A percentile compares a stretch with the other conserved stretches of the same genome.
Conservation (phyloP, 2,797 vertebrate genomes). For the Thunnus albacares region DNA sequence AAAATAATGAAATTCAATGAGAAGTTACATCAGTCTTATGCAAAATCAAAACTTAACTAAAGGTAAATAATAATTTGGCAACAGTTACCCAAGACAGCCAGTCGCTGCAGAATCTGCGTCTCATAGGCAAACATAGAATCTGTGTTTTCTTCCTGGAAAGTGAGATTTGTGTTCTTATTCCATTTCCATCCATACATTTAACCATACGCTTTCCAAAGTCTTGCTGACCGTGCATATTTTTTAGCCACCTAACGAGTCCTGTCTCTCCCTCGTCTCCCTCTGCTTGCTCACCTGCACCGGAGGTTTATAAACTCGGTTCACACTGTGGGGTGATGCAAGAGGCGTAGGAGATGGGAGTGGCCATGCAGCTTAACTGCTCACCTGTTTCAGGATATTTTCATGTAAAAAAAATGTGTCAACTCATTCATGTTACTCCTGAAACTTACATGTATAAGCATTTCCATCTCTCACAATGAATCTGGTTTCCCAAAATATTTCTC, state of each 20-base stretch:
- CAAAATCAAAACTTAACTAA: background rate
- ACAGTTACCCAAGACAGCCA: conserved; percentile 57
- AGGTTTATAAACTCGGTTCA: conserved; percentile 22
- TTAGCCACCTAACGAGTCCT: background rate
- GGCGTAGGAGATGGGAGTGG: conserved; percentile 35
- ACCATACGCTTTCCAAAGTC: background rate
- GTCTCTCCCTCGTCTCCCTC: background rate
- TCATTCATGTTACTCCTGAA: background rate
- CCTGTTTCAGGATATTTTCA: background rate
- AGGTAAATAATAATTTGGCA: background rate
- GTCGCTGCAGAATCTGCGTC: conserved; percentile 32
- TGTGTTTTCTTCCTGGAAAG: background rate
- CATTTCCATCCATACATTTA: background rate
- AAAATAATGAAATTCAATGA: background rate
- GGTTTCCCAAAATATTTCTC: no score
- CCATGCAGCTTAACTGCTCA: background rate
- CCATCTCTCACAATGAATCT: no score
- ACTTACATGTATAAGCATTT: no score
- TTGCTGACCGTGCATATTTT: background rate
- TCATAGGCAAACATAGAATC: conserved; percentile 45
- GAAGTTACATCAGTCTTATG: background rate
- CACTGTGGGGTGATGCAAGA: conserved; percentile 3
- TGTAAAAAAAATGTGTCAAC: background rate
- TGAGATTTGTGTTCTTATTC: background rate
- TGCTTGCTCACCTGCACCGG: background rate